Conservation (phyloP, 2,888 invertebrate species). For the Augochlorella aurata region DNA sequence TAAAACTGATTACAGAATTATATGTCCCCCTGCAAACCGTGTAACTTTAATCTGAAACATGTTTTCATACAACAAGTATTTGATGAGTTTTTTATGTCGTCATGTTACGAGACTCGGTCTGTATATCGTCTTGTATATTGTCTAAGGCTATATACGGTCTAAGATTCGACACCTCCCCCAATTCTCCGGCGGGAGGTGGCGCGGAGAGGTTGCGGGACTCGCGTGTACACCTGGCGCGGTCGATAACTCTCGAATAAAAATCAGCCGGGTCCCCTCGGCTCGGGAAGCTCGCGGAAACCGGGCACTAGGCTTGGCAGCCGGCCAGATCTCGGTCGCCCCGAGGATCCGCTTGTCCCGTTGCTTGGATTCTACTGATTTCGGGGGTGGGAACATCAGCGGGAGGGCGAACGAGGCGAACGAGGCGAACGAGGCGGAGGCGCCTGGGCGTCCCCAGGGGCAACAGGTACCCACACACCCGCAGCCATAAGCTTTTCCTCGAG, state of each 20-base stretch:
- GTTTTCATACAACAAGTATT: too few relatives aligned
- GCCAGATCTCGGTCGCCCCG: conserved; percentile 38
- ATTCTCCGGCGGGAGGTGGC: not conserved
- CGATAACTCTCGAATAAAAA: conserved; percentile 34
- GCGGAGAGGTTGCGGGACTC: not conserved
- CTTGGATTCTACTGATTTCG: conserved; percentile 63
- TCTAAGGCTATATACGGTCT: too few relatives aligned
- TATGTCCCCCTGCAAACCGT: too few relatives aligned
- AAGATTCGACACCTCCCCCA: not conserved
- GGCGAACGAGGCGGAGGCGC: conserved; percentile 46
- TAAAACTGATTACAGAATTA: too few relatives aligned
- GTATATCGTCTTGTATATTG: too few relatives aligned
- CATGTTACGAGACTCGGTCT: too few relatives aligned
- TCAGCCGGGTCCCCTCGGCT: not conserved
- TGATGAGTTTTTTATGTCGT: too few relatives aligned
- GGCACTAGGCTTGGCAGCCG: conserved; percentile 44
- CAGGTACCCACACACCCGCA: conserved; percentile 67
- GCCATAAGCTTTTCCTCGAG: conserved; percentile 62
- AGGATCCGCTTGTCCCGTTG: conserved; percentile 36
- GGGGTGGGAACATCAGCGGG: conserved; percentile 45
- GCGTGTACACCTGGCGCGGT: not conserved
- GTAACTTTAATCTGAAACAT: too few relatives aligned
- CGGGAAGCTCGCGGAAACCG: conserved; percentile 33
- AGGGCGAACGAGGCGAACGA: conserved; percentile 8
- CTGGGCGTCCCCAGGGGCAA: conserved; percentile 70